Base-by-base conservation (phyloP, 2,113 vertebrate genomes). In the Rhea americana region DNA sequence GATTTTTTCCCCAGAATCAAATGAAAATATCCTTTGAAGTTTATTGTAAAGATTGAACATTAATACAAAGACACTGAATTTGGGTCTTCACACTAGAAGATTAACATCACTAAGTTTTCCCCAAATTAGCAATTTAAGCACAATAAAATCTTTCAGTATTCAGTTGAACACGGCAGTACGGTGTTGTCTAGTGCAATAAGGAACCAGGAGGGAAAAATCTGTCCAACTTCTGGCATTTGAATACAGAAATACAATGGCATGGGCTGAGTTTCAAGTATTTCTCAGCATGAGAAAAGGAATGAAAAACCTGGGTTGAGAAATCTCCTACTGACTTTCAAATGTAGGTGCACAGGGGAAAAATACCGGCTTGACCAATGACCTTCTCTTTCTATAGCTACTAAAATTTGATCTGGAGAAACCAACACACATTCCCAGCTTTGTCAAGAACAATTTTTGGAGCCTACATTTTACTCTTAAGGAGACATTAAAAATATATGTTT, bases 401-500 rank as follows among this genome's bases (percentile, higher is more conserved):
- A 90, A 97, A 94, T 28, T 37, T 94, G 82, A 95, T 90, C 65
- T 41, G 90, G 61, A 87, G 62, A 72, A 97, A 97, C 86, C 86
- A 86, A 88, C 86, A 92, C 80, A 48, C 93, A 96, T 91, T 96
- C 96, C 87, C 95, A 95, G 86, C 93, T 97, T 95, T 97, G 82
- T 93, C 43, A 2, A 96, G 86, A 93, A 94, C 78, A 93, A 81
- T 97, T 96, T 96, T 83, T 92, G 47, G 65, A 97, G 35, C 62
- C 84, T 79, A 41, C 70, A 56, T 96, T 94, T 93, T 79, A 80
- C 74, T 96, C 93, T 48, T 91, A 94, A 94, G 77, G 58, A 92
- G 86, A 50, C 45, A 96, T 95, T 96, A 95, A 97, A 97, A 96
- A 97, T 94, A 48, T 51, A 91, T 96, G 90, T 79, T 94, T 81